A percentile compares a stretch with the other conserved stretches of the same genome.
phyloP scores from a whole-genome alignment of 1,140 invertebrate genomes.

The Lucilia cuprina region DNA sequence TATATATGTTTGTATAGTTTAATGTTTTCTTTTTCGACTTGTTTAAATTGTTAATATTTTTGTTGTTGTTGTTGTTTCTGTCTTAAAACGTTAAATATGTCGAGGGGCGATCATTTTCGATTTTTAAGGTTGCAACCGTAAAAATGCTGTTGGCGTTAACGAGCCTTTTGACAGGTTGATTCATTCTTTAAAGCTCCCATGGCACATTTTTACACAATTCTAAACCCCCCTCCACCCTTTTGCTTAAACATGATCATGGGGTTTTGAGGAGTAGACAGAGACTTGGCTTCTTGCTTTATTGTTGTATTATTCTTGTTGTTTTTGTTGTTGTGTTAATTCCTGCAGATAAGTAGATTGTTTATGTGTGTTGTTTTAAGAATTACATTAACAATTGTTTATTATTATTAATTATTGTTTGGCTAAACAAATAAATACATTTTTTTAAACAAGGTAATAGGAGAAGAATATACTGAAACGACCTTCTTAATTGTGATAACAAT shows the following conservation, averaged over 20 bases:
- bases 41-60: background rate
- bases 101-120: conserved; percentile 41
- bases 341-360: background rate
- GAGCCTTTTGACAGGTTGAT: conserved; percentile 63
- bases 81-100: conserved; percentile 21
- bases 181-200: conserved; percentile 45
- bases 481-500: too few relatives aligned
- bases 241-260: background rate
- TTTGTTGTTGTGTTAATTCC: background rate
- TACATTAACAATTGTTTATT: conserved; percentile 3
- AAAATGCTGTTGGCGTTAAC: conserved; percentile 61
- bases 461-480: too few relatives aligned
- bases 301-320: too few relatives aligned
- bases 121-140: conserved; percentile 43
- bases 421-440: background rate
- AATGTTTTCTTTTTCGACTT: background rate
- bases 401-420: background rate
- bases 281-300: background rate
- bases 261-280: background rate
- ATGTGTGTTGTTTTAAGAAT: background rate
- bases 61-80: conserved; percentile 25
- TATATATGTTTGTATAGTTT: background rate
- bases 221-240: too few relatives aligned
- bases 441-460: too few relatives aligned
- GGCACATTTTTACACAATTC: conserved; percentile 25